Percentiles rank a stretch among this genome's conserved stretches.
These are phyloP conservation scores for Ophion ventricosus DNA, from an alignment of 2,888 invertebrate species.

Conservation along the genomic window DNA sequence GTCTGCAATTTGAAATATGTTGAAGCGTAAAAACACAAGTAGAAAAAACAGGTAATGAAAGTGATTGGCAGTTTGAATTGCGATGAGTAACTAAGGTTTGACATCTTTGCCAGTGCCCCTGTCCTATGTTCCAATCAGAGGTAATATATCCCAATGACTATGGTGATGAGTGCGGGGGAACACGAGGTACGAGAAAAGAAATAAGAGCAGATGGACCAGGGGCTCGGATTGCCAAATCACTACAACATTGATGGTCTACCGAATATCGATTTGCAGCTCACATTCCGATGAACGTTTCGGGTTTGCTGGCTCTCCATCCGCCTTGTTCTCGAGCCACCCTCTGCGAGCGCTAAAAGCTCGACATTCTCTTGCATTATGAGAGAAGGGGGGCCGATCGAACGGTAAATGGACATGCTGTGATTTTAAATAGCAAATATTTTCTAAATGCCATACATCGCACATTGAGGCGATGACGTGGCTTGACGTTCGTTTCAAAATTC, in stretches of 20 bases:
- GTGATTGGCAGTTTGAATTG: conserved; percentile 26
- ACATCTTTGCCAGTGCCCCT: neutral
- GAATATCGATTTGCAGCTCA: conserved; percentile 26
- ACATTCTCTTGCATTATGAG: conserved; percentile 78
- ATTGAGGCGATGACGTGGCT: conserved; percentile 46
- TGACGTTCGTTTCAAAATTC: conserved; percentile 77
- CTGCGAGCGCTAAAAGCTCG: conserved; percentile 74
- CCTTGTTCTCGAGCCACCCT: conserved; percentile 43
- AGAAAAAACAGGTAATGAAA: neutral
- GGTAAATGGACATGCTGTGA: conserved; percentile 74
- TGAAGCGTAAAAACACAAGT: neutral
- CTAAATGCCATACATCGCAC: neutral
- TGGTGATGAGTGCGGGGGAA: neutral
- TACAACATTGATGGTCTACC: neutral
- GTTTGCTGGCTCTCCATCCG: neutral
- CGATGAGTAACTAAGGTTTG: conserved; percentile 3
- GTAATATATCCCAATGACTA: neutral
- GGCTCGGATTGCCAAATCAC: neutral
- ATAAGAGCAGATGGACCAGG: neutral
- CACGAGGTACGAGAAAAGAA: neutral
- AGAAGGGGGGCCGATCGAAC: conserved; percentile 39
- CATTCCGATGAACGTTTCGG: conserved; percentile 41
- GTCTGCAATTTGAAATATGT: conserved; percentile 71
- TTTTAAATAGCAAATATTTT: conserved; percentile 78
- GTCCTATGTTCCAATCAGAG: neutral